Percentiles rank a stretch among this genome's conserved stretches.
phyloP scores from a whole-genome alignment of 2,797 vertebrate species.

The Ctenochaetus hawaiiensis region DNA sequence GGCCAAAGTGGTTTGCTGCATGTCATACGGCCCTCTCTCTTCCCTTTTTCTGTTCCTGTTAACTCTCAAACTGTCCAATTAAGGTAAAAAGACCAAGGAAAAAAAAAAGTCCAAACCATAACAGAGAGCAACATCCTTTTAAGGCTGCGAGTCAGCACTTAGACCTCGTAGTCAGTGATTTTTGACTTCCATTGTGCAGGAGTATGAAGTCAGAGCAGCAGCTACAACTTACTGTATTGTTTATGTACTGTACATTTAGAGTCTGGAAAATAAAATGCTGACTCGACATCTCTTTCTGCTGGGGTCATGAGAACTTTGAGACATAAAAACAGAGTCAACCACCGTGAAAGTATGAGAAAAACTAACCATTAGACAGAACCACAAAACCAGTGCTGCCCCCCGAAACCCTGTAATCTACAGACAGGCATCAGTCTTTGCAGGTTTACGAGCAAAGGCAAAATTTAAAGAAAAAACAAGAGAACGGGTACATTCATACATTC shows the following conservation, averaged over 20 bases:
- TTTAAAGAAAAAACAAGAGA: not conserved
- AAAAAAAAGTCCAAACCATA: not conserved
- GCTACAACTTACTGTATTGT: not conserved
- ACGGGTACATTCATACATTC: not conserved
- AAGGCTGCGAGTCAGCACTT: conserved; percentile 5
- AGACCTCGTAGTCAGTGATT: not conserved
- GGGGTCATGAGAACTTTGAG: conserved; percentile 28
- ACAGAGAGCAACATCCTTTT: not conserved
- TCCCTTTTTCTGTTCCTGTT: too few relatives aligned
- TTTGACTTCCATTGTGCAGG: not conserved
- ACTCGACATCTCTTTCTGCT: conserved; percentile 41
- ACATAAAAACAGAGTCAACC: conserved; percentile 21
- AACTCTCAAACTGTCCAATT: too few relatives aligned
- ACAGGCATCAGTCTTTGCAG: not conserved
- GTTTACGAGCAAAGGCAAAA: not conserved
- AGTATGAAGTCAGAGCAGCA: not conserved
- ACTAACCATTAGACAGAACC: conserved; percentile 24
- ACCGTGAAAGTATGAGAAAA: conserved; percentile 8
- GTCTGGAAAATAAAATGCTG: conserved; percentile 31
- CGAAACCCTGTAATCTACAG: conserved; percentile 34
- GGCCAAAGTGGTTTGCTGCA: too few relatives aligned
- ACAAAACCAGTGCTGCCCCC: not conserved
- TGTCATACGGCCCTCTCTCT: too few relatives aligned
- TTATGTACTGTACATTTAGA: not conserved
- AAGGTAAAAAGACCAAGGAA: too few relatives aligned